Evolutionary conservation across 2,113 vertebrate species (phyloP), one percentile per base, ranked within the genome.

Genomic region (Aptenodytes forsteri): DNA sequence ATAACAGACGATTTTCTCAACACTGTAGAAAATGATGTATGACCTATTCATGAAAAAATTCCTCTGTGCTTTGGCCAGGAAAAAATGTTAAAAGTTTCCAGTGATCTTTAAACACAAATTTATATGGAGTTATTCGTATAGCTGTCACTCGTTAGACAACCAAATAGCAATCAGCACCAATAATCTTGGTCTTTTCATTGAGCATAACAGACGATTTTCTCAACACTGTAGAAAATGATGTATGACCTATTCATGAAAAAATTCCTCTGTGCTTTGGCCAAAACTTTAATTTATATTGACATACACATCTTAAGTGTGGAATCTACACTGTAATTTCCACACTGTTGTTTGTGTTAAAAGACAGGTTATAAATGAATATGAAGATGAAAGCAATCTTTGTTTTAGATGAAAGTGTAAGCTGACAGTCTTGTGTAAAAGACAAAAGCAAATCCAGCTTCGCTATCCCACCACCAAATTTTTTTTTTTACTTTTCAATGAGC

Each of bases 341-440:
- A 47, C 20, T 3, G 0, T 27, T 80, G 2, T 69, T 84, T 87
- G 29, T 81, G 20, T 90, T 91, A 54, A 81, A 70, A 88, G n/a
- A 49, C 13, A 87, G 40, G 16, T 81, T 84, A 70, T 30, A 92
- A 81, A 93, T 73, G 9, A 83, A 54, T 49, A 78, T 3, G 30
- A 59, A 92, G 94, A 97, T 93, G 49, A 95, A 95, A 96, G 92
- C 18, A 91, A 36, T 84, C 65, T 83, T 78, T 81, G 13, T 55
- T 87, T 89, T 36, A 88, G 80, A 96, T 90, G 64, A 92, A 95
- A 92, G 47, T 38, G 13, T 49, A 64, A 87, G 5, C 16, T 82
- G 86, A 81, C 44, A 82, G 23, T 64, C 27, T 73, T 52, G 18
- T 67, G 23, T 56, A 76, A 87, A 93, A 89, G 61, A 82, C 83